Evolutionary conservation across 1,140 invertebrate genomes (phyloP).

Genomic region (Micrasema minimum): DNA sequence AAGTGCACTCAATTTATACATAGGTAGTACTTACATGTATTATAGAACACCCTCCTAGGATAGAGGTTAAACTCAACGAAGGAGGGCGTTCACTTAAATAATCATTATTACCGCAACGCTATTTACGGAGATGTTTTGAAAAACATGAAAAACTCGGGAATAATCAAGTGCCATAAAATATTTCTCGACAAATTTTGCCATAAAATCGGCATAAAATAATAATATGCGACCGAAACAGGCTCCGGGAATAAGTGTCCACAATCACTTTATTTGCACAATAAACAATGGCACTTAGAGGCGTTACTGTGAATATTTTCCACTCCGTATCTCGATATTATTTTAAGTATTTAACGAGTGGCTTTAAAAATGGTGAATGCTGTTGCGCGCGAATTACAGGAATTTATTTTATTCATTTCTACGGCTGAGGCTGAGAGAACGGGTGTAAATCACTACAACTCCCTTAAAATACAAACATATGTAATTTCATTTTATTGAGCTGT

Average conservation of each 20-base stretch:
- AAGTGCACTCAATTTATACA: too few relatives aligned
- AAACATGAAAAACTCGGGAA: slow-evolving; percentile 1
- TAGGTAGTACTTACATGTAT: too few relatives aligned
- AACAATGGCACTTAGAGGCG: too few relatives aligned
- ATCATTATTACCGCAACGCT: slow-evolving; percentile 25
- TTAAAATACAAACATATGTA: too few relatives aligned
- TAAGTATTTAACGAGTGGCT: slow-evolving; percentile 2
- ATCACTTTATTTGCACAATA: neutral
- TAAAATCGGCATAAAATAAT: slow-evolving; percentile 7
- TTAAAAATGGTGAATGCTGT: too few relatives aligned
- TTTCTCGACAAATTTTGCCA: neutral
- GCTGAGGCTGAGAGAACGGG: too few relatives aligned
- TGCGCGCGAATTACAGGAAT: too few relatives aligned
- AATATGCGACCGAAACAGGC: neutral
- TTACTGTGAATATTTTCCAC: slow-evolving; percentile 2
- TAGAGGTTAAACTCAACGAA: slow-evolving; percentile 15
- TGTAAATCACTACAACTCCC: too few relatives aligned
- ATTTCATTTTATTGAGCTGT: too few relatives aligned
- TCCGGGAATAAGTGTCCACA: neutral
- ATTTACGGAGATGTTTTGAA: slow-evolving; percentile 33
- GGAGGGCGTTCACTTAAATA: slow-evolving; percentile 12
- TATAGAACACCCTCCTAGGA: slow-evolving; percentile 6
- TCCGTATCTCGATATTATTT: neutral
- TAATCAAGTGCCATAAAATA: slow-evolving; percentile 19
- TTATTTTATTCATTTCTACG: too few relatives aligned